Evolutionary conservation across 2,113 vertebrate species (phyloP), one percentile per base, ranked within the genome.

Genomic region (Proteles cristata): DNA sequence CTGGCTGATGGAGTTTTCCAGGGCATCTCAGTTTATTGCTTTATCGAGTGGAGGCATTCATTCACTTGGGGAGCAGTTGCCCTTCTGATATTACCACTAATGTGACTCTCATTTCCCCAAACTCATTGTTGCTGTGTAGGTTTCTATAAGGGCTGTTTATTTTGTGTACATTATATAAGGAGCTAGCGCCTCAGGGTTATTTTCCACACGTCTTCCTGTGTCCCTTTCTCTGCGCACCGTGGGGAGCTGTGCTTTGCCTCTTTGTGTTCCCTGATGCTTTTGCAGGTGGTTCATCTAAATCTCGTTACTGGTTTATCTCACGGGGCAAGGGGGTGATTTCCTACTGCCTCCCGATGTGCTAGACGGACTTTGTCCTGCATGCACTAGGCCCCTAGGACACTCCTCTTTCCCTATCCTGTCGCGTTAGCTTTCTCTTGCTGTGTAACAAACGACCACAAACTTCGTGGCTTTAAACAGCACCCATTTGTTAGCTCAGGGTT

Each of bases 21-120:
- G 33, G 80, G 26, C 0, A 0, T 28, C 12, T 45, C 48, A 21
- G 33, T 31, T 58, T 8, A 48, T 35, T 39, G 65, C 87, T 55
- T 65, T 69, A 28, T 35, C 28, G 90, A 50, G 39, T 43, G 85
- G 53, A 39, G 65, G 48, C 65, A 9, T 48, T 61, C 31, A 0
- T 53, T 92, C 23, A 14, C 26, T 39, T 26, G 31, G 90, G 96
- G 96, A 83, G 73, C 90, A 3, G 23, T 77, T 90, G 31, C 50
- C 43, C 82, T 97, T 65, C 45, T 77, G 55, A 19, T 69, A 6
- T 25, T 35, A 33, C 23, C 26, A 7, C 39, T 4, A 4, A 31
- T 1, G 63, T 0, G 4, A 10, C n/a, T 48, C 11, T 28, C 3
- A 4, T 45, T 85, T 85, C 33, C n/a, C 89, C 58, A 35, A 4